These are phyloP conservation scores for Tetraodon nigroviridis DNA, from an alignment of 2,113 vertebrate genomes.

Conservation along the genomic window DNA sequence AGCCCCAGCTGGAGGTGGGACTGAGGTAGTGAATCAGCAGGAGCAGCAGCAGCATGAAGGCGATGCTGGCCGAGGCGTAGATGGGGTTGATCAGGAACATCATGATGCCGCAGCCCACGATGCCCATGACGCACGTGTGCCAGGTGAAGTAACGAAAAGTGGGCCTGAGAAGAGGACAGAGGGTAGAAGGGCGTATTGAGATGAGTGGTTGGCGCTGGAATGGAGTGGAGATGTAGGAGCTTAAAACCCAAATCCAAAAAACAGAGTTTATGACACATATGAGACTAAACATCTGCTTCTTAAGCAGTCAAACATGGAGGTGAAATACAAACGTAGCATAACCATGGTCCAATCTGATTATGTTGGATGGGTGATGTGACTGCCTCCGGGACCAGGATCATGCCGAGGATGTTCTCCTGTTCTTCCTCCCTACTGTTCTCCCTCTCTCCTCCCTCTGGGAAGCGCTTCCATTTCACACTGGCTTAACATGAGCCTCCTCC, in stretches of 20 bases:
- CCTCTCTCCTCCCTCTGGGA: background rate
- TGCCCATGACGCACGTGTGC: constrained; percentile 86
- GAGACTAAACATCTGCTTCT: too few species aligned
- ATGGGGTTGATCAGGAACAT: constrained; percentile 91
- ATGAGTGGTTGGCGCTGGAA: background rate
- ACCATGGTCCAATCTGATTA: too few species aligned
- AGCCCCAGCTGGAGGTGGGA: constrained; percentile 89
- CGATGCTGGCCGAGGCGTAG: constrained; percentile 84
- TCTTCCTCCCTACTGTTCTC: too few species aligned
- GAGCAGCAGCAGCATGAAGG: constrained; percentile 85
- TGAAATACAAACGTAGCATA: too few species aligned
- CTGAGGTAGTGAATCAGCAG: constrained; percentile 88
- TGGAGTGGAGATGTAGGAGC: background rate
- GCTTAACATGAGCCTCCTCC: background rate
- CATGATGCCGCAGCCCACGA: constrained; percentile 84
- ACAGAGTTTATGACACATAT: too few species aligned
- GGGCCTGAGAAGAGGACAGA: constrained; percentile 70
- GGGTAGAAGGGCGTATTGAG: background rate
- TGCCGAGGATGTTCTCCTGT: too few species aligned
- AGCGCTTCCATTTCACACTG: background rate
- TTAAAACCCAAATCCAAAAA: background rate
- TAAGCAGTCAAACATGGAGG: too few species aligned
- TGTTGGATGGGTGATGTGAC: too few species aligned
- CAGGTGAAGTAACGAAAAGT: constrained; percentile 90
- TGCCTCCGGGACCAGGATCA: too few species aligned